Percentiles rank a stretch among this genome's conserved stretches.
These are phyloP conservation scores for Tetropium fuscum DNA, from an alignment of 2,888 invertebrate species.

Conservation along the genomic window DNA sequence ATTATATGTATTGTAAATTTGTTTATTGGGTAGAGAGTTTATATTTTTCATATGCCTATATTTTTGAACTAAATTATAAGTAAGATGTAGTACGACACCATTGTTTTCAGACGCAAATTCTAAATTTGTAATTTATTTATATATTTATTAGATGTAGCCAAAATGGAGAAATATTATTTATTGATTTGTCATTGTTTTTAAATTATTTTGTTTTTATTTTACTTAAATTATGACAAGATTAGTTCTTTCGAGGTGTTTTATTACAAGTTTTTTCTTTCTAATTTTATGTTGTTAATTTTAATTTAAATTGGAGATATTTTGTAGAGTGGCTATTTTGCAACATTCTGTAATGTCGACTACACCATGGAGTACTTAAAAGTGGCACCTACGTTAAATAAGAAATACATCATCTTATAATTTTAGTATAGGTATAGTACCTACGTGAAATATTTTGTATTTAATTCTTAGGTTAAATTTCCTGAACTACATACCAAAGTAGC, in stretches of 20 bases:
- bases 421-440: constrained; percentile 32
- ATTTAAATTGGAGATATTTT: constrained; percentile 50
- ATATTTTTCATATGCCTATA: constrained; percentile 45
- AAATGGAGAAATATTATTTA: constrained; percentile 49
- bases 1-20: constrained; percentile 16
- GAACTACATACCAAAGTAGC: constrained; percentile 37
- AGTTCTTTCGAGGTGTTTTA: constrained; percentile 51
- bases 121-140: constrained; percentile 55
- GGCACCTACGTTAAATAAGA: constrained; percentile 58
- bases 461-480: constrained; percentile 32
- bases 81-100: constrained; percentile 59
- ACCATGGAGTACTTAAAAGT: constrained; percentile 54
- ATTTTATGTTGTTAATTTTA: constrained; percentile 44
- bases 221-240: constrained; percentile 60
- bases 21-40: constrained; percentile 21
- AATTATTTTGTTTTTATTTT: constrained; percentile 53
- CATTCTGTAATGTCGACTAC: constrained; percentile 57
- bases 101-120: constrained; percentile 56
- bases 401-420: constrained; percentile 46
- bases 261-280: constrained; percentile 54
- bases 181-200: constrained; percentile 53
- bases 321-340: constrained; percentile 49
- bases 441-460: constrained; percentile 35
- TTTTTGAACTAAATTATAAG: constrained; percentile 38
- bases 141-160: constrained; percentile 39